These are phyloP conservation scores for Morelia viridis DNA, from an alignment of 2,797 vertebrate genomes.

Conservation along the genomic window DNA sequence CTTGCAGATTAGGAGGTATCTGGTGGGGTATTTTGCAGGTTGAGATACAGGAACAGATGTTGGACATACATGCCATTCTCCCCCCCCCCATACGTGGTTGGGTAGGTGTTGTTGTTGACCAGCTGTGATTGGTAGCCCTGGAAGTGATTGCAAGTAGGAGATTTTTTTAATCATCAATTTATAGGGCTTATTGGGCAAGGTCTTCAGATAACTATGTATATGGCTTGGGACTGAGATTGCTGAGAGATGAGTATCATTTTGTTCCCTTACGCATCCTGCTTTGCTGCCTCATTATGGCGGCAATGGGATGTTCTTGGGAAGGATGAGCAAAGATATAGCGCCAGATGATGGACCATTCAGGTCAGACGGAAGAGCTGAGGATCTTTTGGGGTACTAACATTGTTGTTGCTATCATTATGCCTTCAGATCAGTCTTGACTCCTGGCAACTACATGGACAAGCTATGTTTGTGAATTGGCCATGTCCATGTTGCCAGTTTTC, in stretches of 20 bases:
- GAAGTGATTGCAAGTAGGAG: not conserved
- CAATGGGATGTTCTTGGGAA: not conserved
- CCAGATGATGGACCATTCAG: not conserved
- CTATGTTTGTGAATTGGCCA: not conserved
- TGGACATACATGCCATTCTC: not conserved
- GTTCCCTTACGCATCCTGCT: not conserved
- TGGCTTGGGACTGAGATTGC: not conserved
- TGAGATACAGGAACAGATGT: not conserved
- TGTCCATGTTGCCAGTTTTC: not conserved
- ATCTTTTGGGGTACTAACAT: not conserved
- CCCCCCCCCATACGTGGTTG: not conserved
- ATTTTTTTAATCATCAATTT: not conserved
- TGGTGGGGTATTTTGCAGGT: not conserved
- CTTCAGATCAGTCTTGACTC: not conserved
- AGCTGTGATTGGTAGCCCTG: not conserved
- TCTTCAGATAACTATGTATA: not conserved
- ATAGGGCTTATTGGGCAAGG: not conserved
- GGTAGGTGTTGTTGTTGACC: not conserved
- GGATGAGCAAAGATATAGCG: not conserved
- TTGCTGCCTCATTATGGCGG: not conserved
- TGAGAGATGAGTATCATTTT: not conserved
- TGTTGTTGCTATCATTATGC: not conserved
- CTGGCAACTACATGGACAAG: not conserved
- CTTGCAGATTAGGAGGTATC: not conserved
- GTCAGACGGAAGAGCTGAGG: not conserved